Conservation (phyloP, 1,140 invertebrate species). For the Panonychus citri region DNA sequence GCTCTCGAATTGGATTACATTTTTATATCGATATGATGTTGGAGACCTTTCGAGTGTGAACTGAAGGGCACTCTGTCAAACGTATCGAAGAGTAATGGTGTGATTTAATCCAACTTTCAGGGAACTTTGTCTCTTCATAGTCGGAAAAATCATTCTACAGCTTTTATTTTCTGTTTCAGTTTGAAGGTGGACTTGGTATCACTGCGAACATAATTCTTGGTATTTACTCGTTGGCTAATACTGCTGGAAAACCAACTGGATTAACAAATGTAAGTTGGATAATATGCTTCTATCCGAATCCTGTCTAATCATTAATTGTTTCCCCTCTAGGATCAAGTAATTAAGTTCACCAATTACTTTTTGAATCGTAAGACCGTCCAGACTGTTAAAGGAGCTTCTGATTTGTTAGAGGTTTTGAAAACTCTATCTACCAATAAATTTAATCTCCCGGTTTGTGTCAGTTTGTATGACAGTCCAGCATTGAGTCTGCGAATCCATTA, state of each 20-base stretch:
- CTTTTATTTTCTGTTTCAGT: constrained; percentile 35
- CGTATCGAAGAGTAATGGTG: neutral
- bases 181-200: constrained; percentile 63
- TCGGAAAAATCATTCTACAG: neutral
- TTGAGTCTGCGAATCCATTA: constrained; percentile 42
- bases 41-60: neutral
- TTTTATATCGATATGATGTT: neutral
- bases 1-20: no score
- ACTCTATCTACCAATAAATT: constrained; percentile 39
- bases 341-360: constrained; percentile 78
- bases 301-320: neutral
- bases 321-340: constrained; percentile 45
- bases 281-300: neutral
- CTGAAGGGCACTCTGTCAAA: neutral
- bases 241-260: constrained; percentile 41
- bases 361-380: constrained; percentile 69
- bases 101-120: neutral
- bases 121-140: neutral
- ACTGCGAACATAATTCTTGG: constrained; percentile 44
- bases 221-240: constrained; percentile 41
- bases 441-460: constrained; percentile 47
- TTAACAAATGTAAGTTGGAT: constrained; percentile 18
- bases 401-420: constrained; percentile 51
- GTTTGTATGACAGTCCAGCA: constrained; percentile 41
- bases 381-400: constrained; percentile 49